Conservation (phyloP, 2,113 vertebrate genomes). For the Chloropsis cyanopogon region DNA sequence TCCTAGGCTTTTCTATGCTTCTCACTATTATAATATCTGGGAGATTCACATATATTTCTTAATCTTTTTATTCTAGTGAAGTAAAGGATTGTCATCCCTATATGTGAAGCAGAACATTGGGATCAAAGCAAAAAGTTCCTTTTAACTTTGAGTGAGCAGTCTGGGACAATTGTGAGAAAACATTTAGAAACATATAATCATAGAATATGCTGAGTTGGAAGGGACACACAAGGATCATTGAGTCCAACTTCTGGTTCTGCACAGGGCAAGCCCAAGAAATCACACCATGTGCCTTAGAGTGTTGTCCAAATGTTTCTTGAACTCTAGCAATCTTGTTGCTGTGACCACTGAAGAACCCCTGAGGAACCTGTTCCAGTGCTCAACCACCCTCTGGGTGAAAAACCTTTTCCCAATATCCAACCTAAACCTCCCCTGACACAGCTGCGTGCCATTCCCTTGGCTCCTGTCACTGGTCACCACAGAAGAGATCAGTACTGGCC, state of each 20-base stretch:
- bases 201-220: not conserved
- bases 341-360: not conserved
- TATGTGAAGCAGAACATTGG: not conserved
- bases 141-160: not conserved
- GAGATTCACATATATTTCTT: not conserved
- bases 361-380: not conserved
- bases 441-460: not conserved
- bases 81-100: not conserved
- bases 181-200: not conserved
- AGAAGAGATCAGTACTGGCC: not conserved
- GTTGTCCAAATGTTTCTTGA: not conserved
- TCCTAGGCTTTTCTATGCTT: not conserved
- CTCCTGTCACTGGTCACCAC: not conserved
- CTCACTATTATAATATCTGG: not conserved
- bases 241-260: not conserved
- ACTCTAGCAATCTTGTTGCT: not conserved
- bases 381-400: not conserved
- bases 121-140: not conserved
- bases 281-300: not conserved
- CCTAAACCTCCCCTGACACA: not conserved
- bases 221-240: not conserved
- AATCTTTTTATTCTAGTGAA: not conserved
- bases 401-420: not conserved
- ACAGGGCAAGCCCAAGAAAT: not conserved
- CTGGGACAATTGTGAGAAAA: not conserved